Percentiles rank a stretch among this genome's conserved stretches.
These are phyloP conservation scores for Siniperca undulata DNA, from an alignment of 2,797 vertebrate species.

Conservation along the genomic window DNA sequence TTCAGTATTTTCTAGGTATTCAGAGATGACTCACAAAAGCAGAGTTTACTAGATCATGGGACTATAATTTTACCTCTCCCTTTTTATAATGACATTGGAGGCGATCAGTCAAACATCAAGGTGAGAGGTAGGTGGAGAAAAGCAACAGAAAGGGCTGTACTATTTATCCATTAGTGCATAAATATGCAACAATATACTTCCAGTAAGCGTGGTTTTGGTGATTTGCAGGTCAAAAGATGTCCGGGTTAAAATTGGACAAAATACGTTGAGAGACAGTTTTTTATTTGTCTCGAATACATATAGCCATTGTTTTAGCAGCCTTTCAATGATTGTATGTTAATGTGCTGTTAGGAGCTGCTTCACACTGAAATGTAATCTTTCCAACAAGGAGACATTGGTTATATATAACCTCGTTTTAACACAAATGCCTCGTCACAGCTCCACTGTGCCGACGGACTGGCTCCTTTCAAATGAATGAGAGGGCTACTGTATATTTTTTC, in stretches of 20 bases:
- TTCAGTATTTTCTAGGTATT: constrained; percentile 7
- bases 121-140: neutral
- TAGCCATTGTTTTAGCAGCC: neutral
- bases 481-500: too few species aligned
- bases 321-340: neutral
- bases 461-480: too few species aligned
- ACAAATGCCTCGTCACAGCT: too few species aligned
- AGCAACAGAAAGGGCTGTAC: neutral
- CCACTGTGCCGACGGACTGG: too few species aligned
- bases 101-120: neutral
- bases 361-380: neutral
- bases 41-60: neutral
- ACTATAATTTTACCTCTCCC: neutral
- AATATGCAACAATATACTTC: neutral
- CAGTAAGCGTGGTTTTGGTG: neutral
- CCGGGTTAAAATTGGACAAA: neutral
- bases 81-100: neutral
- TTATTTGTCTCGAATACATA: neutral
- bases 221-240: neutral
- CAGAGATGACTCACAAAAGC: constrained; percentile 25
- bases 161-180: neutral
- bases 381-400: neutral
- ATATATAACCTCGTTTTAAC: neutral
- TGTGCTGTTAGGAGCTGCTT: neutral
- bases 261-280: neutral